Evolutionary conservation across 2,888 invertebrate species (phyloP), one percentile per base, ranked within the genome.

Genomic region (Lampropteryx suffumata): DNA sequence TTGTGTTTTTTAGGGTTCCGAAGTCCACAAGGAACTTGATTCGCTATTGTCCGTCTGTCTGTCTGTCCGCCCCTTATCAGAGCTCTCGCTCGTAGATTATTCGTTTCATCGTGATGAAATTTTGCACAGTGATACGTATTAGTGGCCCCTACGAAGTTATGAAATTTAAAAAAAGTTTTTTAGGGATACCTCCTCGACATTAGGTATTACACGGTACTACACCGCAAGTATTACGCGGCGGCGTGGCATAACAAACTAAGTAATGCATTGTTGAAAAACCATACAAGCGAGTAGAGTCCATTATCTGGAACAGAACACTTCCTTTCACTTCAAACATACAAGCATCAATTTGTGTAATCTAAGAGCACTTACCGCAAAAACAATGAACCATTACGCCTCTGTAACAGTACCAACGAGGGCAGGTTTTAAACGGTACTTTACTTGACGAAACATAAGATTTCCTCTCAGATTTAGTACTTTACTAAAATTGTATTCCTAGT

Each of bases 251-350:
- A 59, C 59, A 64, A 57, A 61, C 61, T 57, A 55, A n/a, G n/a
- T n/a, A n/a, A 67, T 64, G 63, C 69, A 75, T 75, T 79, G 74
- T 78, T 71, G n/a, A 59, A 72, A 63, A 78, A 74, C 71, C 77
- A 75, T 71, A 74, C 73, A 73, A 72, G 69, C 64, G 62, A 68
- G 42, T 37, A 29, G 50, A 40, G 64, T 58, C 71, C 71, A 73
- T 74, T 79, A 76, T 71, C 67, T 71, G 65, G 66, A 73, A 77
- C 73, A 71, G 69, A 71, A 76, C 67, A 74, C 68, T 79, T 77
- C 81, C 83, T 82, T 83, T 84, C 82, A 79, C 84, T 80, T 72
- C 71, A 71, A 77, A 75, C 74, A 74, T 64, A 75, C 72, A 69
- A 71, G 71, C 74, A 76, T 75, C 79, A 76, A 81, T 81, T 79